Evolutionary conservation across 2,888 invertebrate species (phyloP).

Genomic region (Nephrotoma flavescens): DNA sequence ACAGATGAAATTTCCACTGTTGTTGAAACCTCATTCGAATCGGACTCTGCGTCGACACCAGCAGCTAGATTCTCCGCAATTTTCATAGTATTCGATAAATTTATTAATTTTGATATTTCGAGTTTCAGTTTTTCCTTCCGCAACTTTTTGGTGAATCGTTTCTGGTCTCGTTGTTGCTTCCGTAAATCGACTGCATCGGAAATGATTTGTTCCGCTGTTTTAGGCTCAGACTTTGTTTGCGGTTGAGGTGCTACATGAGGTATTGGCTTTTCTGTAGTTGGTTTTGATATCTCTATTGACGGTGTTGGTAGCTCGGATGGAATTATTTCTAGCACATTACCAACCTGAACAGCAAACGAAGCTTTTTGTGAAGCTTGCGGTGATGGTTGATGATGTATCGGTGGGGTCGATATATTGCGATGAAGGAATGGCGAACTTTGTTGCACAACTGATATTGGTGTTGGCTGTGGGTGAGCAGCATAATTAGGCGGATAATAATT

Average conservation of each 20-base stretch:
- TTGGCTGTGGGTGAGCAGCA: not conserved
- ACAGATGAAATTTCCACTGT: not conserved
- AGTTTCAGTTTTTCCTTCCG: not conserved
- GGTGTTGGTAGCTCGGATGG: slow-evolving; percentile 5
- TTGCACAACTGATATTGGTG: not conserved
- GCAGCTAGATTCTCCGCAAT: not conserved
- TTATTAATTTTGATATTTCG: not conserved
- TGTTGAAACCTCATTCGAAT: not conserved
- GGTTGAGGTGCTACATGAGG: not conserved
- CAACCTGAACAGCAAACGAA: slow-evolving; percentile 4
- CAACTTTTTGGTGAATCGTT: not conserved
- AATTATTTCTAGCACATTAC: slow-evolving; percentile 9
- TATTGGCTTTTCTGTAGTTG: not conserved
- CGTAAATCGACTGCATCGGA: not conserved
- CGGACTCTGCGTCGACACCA: not conserved
- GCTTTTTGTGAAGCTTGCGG: not conserved
- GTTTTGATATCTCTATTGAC: slow-evolving; percentile 8
- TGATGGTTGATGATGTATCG: not conserved
- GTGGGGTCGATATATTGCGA: not conserved
- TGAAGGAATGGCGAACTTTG: not conserved
- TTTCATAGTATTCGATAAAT: not conserved
- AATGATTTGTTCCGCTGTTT: not conserved
- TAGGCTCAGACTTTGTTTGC: not conserved
- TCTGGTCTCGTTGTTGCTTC: not conserved
- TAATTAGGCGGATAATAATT: not conserved